Conservation (phyloP, 2,797 vertebrate genomes). For the Peromyscus aztecus region DNA sequence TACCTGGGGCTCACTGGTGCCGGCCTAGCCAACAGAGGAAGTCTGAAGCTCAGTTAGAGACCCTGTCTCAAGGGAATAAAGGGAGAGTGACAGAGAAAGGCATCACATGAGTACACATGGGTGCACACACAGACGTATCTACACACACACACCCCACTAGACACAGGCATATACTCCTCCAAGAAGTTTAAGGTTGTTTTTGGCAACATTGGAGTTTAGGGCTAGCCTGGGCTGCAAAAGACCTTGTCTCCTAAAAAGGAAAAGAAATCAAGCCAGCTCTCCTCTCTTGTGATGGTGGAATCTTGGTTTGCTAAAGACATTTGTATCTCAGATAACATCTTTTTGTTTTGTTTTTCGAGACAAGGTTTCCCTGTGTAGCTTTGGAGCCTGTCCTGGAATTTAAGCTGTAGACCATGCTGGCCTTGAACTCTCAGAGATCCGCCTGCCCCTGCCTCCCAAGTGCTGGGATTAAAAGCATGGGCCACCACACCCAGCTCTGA, state of each 20-base stretch:
- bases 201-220: neutral
- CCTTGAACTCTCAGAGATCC: too few species aligned
- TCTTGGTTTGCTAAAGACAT: constrained; percentile 34
- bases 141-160: neutral
- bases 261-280: neutral
- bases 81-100: neutral
- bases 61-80: neutral
- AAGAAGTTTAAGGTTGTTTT: neutral
- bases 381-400: too few species aligned
- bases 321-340: neutral
- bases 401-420: too few species aligned
- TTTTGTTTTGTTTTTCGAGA: too few species aligned
- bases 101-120: neutral
- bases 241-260: neutral
- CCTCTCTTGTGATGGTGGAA: neutral
- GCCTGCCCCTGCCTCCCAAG: too few species aligned
- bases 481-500: neutral
- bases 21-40: neutral
- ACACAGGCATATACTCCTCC: neutral
- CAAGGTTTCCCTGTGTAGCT: too few species aligned
- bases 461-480: too few species aligned
- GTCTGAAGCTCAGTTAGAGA: neutral
- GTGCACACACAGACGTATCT: too few species aligned
- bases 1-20: neutral
- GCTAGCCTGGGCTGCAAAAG: neutral